Conservation (phyloP, 2,113 vertebrate species). For the Trichomycterus rosablanca region DNA sequence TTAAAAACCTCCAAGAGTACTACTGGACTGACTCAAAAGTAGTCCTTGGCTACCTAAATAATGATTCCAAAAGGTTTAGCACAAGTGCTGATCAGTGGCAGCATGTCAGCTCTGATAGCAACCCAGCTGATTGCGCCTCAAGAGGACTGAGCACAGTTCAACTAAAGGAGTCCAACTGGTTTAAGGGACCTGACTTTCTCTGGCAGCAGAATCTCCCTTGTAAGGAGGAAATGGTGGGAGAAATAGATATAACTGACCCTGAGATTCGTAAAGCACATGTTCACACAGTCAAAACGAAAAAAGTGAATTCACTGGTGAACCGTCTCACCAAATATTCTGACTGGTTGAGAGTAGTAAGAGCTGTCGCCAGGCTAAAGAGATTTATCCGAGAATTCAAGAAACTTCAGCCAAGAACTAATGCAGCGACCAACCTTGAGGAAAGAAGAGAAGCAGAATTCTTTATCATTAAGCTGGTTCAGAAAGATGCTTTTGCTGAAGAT, state of each 20-base stretch:
- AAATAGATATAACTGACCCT: constrained; percentile 6
- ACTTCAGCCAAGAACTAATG: constrained; percentile 23
- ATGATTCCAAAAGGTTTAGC: constrained; percentile 23
- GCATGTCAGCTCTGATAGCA: constrained; percentile 23
- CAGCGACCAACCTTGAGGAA: constrained; percentile 21
- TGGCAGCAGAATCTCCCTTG: constrained; percentile 10
- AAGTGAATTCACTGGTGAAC: constrained; percentile 19
- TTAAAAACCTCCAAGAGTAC: neutral
- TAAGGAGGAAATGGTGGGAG: constrained; percentile 20
- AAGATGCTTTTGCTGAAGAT: constrained; percentile 16
- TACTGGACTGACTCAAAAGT: constrained; percentile 31
- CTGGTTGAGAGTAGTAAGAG: constrained; percentile 26
- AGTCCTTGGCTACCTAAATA: constrained; percentile 34
- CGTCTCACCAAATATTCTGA: constrained; percentile 25
- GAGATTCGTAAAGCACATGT: constrained; percentile 15
- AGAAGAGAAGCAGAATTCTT: constrained; percentile 27
- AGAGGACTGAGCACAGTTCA: constrained; percentile 23
- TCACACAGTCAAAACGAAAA: neutral
- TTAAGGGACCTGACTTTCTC: constrained; percentile 15
- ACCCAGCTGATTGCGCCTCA: constrained; percentile 15
- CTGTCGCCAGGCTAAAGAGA: constrained; percentile 22
- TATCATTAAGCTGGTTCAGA: constrained; percentile 30
- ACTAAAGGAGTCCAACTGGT: constrained; percentile 19
- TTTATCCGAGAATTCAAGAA: constrained; percentile 32
- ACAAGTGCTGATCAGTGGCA: constrained; percentile 28